These are phyloP conservation scores for Falco columbarius DNA, from an alignment of 2,797 vertebrate species.

Conservation along the genomic window DNA sequence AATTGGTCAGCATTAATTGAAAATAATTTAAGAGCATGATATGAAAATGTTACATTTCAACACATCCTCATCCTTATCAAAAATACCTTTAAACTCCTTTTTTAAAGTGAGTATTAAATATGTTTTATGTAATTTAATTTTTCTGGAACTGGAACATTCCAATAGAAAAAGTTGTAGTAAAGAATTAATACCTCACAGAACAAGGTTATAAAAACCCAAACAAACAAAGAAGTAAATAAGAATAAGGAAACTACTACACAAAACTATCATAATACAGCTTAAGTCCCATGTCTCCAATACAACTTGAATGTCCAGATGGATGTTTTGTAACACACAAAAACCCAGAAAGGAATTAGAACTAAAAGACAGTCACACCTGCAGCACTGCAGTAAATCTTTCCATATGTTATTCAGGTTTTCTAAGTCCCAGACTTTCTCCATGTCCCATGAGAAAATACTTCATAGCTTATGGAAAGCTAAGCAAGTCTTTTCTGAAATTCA, in stretches of 20 bases:
- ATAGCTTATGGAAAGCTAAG: not conserved
- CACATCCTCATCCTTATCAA: not conserved
- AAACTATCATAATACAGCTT: not conserved
- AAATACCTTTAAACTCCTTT: not conserved
- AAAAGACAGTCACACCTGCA: not conserved
- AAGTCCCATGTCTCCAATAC: not conserved
- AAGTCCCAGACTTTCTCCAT: not conserved
- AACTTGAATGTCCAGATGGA: not conserved
- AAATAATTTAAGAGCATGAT: not conserved
- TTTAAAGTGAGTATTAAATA: not conserved
- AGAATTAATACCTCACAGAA: not conserved
- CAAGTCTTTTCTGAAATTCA: not conserved
- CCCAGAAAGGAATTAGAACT: not conserved
- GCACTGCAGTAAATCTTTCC: not conserved
- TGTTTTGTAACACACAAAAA: not conserved
- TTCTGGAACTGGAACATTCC: not conserved
- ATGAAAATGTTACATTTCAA: not conserved
- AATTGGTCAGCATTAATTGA: not conserved
- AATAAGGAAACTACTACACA: not conserved
- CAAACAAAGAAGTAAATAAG: not conserved
- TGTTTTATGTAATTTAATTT: not conserved
- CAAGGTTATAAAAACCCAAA: not conserved
- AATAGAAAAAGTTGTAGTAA: not conserved
- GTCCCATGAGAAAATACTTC: not conserved
- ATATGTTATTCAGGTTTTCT: not conserved